Percentiles rank a stretch among this genome's conserved stretches.
Conservation (phyloP, 1,140 invertebrate genomes). For the Zaprionus gabonicus region DNA sequence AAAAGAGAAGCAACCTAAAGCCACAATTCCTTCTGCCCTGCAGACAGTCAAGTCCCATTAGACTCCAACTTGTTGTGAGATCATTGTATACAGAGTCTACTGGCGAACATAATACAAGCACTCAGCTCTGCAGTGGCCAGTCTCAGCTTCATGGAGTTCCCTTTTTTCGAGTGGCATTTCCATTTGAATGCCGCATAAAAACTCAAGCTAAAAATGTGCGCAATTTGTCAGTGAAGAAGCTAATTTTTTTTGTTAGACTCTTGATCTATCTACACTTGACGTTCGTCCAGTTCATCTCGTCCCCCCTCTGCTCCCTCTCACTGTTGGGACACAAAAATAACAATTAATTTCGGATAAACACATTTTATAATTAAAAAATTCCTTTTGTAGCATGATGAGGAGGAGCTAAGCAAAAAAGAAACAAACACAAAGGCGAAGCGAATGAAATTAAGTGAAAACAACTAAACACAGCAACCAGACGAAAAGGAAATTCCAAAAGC, state of each 20-base stretch:
- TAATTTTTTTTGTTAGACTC: constrained; percentile 24
- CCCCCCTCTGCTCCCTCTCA: background rate
- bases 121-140: background rate
- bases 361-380: constrained; percentile 83
- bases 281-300: constrained; percentile 5
- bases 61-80: background rate
- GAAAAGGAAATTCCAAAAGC: constrained; percentile 20
- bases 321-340: constrained; percentile 49
- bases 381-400: constrained; percentile 58
- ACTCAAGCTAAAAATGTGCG: constrained; percentile 22
- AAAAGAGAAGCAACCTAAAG: background rate
- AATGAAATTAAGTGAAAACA: constrained; percentile 70
- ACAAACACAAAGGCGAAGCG: constrained; percentile 31
- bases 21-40: background rate
- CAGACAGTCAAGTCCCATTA: background rate
- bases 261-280: constrained; percentile 13
- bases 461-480: constrained; percentile 33
- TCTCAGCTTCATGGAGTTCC: background rate
- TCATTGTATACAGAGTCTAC: background rate
- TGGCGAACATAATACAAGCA: background rate
- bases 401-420: constrained; percentile 39
- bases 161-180: constrained; percentile 8
- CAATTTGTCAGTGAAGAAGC: constrained; percentile 27
- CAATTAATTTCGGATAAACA: constrained; percentile 82
- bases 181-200: constrained; percentile 1